phyloP scores from a whole-genome alignment of 1,140 invertebrate genomes.

The Caenorhabditis inopinata region DNA sequence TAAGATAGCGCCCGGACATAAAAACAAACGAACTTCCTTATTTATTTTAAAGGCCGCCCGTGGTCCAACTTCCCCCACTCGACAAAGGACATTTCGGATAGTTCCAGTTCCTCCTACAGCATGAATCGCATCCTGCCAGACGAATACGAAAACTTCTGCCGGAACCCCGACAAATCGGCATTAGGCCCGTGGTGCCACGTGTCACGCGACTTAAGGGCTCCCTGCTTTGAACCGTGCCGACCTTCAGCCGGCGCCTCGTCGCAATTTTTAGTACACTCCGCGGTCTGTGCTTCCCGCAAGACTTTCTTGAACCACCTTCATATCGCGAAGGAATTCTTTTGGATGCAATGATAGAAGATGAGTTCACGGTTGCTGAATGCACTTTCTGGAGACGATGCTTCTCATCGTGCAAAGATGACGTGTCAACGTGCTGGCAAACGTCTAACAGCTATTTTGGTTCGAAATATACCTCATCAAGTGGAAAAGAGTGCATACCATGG shows the following conservation, averaged over 20 bases:
- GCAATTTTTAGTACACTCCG: background rate
- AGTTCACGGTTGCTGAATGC: background rate
- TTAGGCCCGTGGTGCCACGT: background rate
- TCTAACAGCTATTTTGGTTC: background rate
- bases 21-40: too few species aligned
- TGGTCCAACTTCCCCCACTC: background rate
- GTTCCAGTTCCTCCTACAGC: constrained; percentile 3
- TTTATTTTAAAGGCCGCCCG: too few species aligned
- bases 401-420: constrained; percentile 11
- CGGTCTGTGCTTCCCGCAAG: background rate
- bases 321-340: background rate
- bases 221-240: background rate
- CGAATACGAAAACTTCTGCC: constrained; percentile 8
- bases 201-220: background rate
- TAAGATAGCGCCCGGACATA: too few species aligned
- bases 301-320: too few species aligned
- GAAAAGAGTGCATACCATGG: background rate
- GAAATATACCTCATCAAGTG: background rate
- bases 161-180: background rate
- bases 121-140: background rate
- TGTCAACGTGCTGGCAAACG: background rate
- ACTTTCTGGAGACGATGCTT: constrained; percentile 9
- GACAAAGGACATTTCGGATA: background rate
- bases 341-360: constrained; percentile 4
- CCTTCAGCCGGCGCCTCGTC: background rate